Evolutionary conservation across 2,797 vertebrate species (phyloP), one percentile per base, ranked within the genome.

Genomic region (Leucoraja ocellata): DNA sequence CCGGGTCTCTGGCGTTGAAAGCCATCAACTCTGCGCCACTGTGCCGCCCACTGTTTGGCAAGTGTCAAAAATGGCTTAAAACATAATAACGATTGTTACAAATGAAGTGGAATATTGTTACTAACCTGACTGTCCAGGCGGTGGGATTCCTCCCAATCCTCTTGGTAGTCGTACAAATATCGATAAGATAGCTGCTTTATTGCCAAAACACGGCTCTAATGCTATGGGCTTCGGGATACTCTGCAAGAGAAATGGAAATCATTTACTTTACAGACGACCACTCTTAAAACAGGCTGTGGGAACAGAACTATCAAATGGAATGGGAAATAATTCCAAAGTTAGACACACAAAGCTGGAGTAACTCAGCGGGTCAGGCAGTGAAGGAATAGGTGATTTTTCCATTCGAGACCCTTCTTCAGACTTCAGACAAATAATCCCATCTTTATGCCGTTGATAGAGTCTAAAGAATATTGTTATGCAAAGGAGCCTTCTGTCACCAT

Each of bases 111-210:
- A 32, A 4, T 7, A 88, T 36, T 68, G 7, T 68, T 63, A 93
- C 96, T 97, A 96, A 99, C 99, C 99, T 93, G 99, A 99, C 96
- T 99, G 99, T 95, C 98, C 98, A 7, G 99, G 98, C 91, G 99
- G 98, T 74, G 99, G 99, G 86, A 99, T 98, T 71, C 99, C 98
- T 23, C 98, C 98, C 0, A 97, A 96, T 93, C 98, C 98, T 93
- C 98, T 97, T 94, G 99, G 99, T 95, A 99, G 96, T 96, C 99
- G 96, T 93, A 99, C 98, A 0, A 99, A 99, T 93, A 99, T 98
- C 1, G 99, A 99, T 36, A 99, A 98, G 73, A 99, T 98, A 0
- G 99, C 99, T 0, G 99, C 99, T 96, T 98, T 99, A 97, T 99
- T 99, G 93, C 98, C 98, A 93, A 98, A 99, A 95, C 98, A 99